Evolutionary conservation across 1,140 invertebrate species (phyloP).

Genomic region (Calycopis cecrops): DNA sequence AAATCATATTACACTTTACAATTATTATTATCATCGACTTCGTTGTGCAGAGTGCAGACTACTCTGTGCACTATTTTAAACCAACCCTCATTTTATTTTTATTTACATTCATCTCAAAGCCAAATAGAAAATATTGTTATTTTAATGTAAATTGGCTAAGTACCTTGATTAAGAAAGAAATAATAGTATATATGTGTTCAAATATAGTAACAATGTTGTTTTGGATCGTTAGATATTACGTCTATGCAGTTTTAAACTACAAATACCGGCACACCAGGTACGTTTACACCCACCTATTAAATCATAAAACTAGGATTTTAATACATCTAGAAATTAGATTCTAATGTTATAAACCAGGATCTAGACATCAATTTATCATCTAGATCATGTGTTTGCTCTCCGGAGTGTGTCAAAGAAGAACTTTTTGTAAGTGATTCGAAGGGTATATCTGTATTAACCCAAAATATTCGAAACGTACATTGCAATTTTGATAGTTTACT

Average conservation of each 20-base stretch:
- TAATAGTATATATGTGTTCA: background rate
- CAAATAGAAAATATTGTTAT: too few relatives aligned
- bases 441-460: background rate
- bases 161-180: too few relatives aligned
- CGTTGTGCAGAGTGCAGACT: too few relatives aligned
- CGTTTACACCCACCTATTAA: conserved; percentile 1
- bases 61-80: too few relatives aligned
- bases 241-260: background rate
- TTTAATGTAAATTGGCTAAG: too few relatives aligned
- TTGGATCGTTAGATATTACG: background rate
- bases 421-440: background rate
- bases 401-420: background rate
- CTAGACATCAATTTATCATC: background rate
- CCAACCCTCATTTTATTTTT: too few relatives aligned
- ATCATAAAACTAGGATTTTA: background rate
- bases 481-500: too few relatives aligned
- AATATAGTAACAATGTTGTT: background rate
- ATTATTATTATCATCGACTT: too few relatives aligned
- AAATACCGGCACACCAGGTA: background rate
- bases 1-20: too few relatives aligned
- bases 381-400: background rate
- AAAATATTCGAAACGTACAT: too few relatives aligned
- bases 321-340: background rate
- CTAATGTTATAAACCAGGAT: background rate
- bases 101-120: too few relatives aligned